Evolutionary conservation across 2,888 invertebrate species (phyloP), one percentile per base, ranked within the genome.

Genomic region (Athripsodes cinereus): DNA sequence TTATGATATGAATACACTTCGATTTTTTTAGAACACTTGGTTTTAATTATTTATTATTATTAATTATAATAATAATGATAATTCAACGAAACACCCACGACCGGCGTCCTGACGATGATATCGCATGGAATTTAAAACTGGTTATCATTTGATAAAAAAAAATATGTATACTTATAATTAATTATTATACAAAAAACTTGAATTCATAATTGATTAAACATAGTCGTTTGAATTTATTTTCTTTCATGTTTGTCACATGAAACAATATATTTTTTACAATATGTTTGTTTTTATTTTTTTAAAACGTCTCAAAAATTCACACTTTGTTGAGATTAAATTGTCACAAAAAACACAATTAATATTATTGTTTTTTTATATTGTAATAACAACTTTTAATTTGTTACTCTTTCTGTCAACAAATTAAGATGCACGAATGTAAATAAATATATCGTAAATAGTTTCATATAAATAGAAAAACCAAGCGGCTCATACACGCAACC

Each of bases 381-480:
- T 31, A 8, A 8, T 31, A 6, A 31, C 31, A 31, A 31, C 11
- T 31, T 31, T 31, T 31, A 8, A 8, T 6, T 31, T 31, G 31
- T 31, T 31, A 11, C 31, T 8, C 31, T n/a, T 26, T 6, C 26
- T 26, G 5, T 26, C 26, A 26, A 26, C 10, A 26, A 26, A n/a
- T n/a, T 26, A 26, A 26, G 10, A 26, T 26, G n/a, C n/a, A 26
- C 26, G 26, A 6, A 13, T 8, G 40, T 40, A 40, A 40, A 40
- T 40, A 40, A 40, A 40, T 40, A 5, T 40, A 40, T 40, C 40
- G 44, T 50, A 55, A 55, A 55, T 49, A 44, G 8, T 18, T 46
- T 26, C 22, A 54, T n/a, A n/a, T n/a, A 16, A 26, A 26, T 26
- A 26, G 10, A 6, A 10, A 3, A 26, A 26, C 5, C 3, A 26